A percentile compares a stretch with the other conserved stretches of the same genome.
Conservation (phyloP, 2,797 vertebrate species). For the Smutsia temminckii region DNA sequence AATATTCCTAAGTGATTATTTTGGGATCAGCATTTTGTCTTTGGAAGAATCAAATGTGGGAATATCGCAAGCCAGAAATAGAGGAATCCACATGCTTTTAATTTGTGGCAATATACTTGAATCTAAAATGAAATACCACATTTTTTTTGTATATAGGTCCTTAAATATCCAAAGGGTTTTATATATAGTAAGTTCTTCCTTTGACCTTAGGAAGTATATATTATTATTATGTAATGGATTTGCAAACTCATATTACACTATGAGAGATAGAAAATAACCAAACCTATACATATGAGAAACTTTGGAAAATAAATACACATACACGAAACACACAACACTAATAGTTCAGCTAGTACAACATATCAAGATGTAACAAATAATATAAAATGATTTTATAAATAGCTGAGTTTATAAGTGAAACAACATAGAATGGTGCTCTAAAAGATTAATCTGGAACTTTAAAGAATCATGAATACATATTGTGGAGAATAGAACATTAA, state of each 20-base stretch:
- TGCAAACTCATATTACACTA: neutral
- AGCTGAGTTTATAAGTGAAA: neutral
- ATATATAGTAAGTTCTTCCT: neutral
- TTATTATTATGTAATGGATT: neutral
- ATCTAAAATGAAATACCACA: neutral
- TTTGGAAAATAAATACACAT: neutral
- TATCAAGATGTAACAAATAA: neutral
- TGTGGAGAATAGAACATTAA: neutral
- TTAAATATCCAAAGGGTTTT: neutral
- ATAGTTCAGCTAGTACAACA: neutral
- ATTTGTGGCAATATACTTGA: slow-evolving; percentile 9
- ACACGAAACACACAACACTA: neutral
- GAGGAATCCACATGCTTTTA: slow-evolving; percentile 4
- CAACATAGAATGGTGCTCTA: neutral
- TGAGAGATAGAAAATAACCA: neutral
- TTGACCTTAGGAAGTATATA: neutral
- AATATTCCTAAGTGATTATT: slow-evolving; percentile 51
- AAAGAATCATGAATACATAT: neutral
- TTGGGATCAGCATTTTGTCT: slow-evolving; percentile 24
- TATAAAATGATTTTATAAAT: slow-evolving; percentile 15
- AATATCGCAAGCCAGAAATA: neutral
- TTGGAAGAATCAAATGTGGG: slow-evolving; percentile 40
- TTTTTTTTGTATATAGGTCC: neutral
- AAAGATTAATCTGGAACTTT: slow-evolving; percentile 20
- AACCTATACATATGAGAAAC: neutral